Evolutionary conservation across 2,797 vertebrate species (phyloP).

Genomic region (Aldrovandia affinis): DNA sequence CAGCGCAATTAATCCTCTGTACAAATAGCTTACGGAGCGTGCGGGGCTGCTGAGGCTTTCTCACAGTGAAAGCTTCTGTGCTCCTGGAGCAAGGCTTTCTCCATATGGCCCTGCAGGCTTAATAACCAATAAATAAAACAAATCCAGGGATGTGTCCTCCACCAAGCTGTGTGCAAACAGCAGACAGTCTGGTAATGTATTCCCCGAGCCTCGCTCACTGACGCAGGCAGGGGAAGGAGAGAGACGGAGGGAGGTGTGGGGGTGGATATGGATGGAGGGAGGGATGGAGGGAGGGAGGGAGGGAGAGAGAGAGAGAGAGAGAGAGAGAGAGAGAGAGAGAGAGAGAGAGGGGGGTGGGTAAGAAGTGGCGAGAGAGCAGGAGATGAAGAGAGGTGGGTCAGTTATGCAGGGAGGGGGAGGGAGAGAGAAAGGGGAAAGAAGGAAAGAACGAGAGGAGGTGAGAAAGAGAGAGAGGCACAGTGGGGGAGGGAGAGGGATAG

Average conservation of each 20-base stretch:
- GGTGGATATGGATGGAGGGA: no score
- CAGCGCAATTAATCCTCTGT: neutral
- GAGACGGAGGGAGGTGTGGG: neutral
- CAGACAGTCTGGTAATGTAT: neutral
- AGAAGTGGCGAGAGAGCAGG: neutral
- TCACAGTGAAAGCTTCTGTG: no score
- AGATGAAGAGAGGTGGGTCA: neutral
- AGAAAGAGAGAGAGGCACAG: neutral
- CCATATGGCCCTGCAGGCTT: conserved; percentile 16
- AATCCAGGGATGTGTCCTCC: conserved; percentile 17
- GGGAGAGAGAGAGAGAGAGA: neutral
- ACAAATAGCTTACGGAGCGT: neutral
- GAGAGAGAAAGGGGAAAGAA: neutral
- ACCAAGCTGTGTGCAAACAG: conserved; percentile 1
- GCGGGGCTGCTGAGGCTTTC: neutral
- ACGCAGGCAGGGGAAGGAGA: neutral
- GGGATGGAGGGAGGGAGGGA: neutral
- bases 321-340: neutral
- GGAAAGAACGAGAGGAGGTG: neutral
- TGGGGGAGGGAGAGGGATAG: neutral
- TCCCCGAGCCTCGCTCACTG: neutral
- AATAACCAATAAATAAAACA: conserved; percentile 28
- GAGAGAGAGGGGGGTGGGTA: neutral
- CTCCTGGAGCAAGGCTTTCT: neutral
- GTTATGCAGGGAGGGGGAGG: neutral